phyloP scores from a whole-genome alignment of 2,888 invertebrate species.

The Hololepta plana region DNA sequence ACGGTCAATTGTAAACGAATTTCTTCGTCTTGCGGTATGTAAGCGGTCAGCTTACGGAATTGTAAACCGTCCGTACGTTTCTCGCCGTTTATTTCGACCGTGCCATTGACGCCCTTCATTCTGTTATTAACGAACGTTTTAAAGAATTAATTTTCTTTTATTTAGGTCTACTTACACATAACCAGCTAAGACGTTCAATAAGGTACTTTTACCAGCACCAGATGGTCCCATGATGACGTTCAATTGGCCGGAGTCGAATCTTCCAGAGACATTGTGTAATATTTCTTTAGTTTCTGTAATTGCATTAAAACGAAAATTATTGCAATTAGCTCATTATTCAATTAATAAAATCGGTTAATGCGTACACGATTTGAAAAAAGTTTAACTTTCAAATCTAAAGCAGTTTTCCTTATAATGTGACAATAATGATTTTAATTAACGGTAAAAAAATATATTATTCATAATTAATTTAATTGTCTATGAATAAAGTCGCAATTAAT shows the following conservation, averaged over 20 bases:
- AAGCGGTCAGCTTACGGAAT: constrained; percentile 63
- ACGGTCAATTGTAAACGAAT: constrained; percentile 55
- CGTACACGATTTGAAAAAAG: too few species aligned
- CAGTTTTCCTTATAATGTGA: too few species aligned
- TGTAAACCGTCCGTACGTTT: constrained; percentile 57
- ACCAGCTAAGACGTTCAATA: constrained; percentile 79
- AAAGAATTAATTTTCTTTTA: constrained; percentile 1
- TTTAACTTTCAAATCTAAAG: too few species aligned
- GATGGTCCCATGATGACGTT: constrained; percentile 95
- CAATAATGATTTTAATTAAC: too few species aligned
- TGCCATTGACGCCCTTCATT: constrained; percentile 21
- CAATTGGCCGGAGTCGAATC: constrained; percentile 64
- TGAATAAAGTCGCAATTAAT: too few species aligned
- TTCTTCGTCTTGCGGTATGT: constrained; percentile 67
- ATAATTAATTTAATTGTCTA: too few species aligned
- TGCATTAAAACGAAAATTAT: too few species aligned
- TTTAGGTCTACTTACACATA: background rate
- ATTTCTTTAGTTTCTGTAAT: constrained; percentile 66
- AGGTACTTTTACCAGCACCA: constrained; percentile 84
- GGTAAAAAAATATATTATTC: too few species aligned
- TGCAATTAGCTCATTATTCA: too few species aligned
- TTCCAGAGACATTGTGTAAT: constrained; percentile 68
- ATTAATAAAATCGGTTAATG: too few species aligned
- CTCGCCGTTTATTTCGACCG: constrained; percentile 22
- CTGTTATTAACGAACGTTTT: constrained; percentile 14